Percentiles rank a stretch among this genome's conserved stretches.
phyloP scores from a whole-genome alignment of 2,113 vertebrate species.

The Lepidothrix coronata region DNA sequence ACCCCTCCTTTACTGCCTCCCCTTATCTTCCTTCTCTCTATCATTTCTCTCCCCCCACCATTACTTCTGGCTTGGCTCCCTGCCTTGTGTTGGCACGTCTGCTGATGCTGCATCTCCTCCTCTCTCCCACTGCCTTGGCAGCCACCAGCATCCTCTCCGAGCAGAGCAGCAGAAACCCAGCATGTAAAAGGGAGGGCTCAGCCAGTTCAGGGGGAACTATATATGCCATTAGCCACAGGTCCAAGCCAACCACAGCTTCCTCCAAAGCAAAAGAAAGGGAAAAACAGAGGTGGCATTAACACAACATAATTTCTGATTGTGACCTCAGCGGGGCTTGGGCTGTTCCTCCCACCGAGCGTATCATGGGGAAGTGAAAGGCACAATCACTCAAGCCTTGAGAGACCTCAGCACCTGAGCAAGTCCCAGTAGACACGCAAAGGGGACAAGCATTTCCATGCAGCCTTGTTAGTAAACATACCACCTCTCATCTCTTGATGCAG shows the following conservation, averaged over 20 bases:
- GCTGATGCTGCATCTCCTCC: background rate
- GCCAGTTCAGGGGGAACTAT: background rate
- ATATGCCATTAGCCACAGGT: background rate
- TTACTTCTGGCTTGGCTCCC: background rate
- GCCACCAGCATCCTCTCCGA: background rate
- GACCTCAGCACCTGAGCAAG: background rate
- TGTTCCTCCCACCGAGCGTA: rapidly evolving
- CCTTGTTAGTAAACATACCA: background rate
- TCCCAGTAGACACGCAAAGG: background rate
- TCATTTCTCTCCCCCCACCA: background rate
- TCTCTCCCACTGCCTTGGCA: background rate
- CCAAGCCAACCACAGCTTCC: background rate
- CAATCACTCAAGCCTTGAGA: background rate
- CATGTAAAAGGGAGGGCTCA: background rate
- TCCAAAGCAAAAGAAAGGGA: background rate
- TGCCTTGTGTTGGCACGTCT: background rate
- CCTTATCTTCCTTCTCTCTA: background rate
- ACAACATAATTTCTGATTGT: background rate
- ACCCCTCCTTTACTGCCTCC: background rate
- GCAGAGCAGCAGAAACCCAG: background rate
- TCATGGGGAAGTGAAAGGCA: rapidly evolving
- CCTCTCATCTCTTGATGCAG: background rate
- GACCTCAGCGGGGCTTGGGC: background rate
- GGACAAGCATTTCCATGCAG: background rate
- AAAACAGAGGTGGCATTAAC: background rate